Conservation (phyloP, 2,113 vertebrate species). For the Pollachius pollachius region DNA sequence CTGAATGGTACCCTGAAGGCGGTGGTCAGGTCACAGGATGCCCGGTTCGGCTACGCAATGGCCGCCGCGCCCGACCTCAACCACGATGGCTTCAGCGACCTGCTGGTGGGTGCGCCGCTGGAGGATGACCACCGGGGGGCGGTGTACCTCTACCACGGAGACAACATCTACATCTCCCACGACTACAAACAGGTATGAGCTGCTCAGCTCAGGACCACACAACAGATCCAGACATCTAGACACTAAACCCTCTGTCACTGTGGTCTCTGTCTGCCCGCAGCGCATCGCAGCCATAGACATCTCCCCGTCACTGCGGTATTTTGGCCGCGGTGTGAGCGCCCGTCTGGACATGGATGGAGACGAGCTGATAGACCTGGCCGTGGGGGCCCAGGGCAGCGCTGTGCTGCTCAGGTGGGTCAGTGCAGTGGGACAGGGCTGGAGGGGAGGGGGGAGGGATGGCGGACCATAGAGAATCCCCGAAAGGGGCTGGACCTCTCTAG, state of each 20-base stretch:
- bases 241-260: background rate
- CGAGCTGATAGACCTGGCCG: slow-evolving; percentile 84
- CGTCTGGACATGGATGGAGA: slow-evolving; percentile 86
- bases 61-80: slow-evolving; percentile 83
- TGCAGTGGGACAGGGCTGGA: background rate
- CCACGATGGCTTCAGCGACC: slow-evolving; percentile 83
- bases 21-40: slow-evolving; percentile 78
- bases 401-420: slow-evolving; percentile 83
- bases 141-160: slow-evolving; percentile 85
- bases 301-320: slow-evolving; percentile 80
- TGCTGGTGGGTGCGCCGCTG: slow-evolving; percentile 86
- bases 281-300: slow-evolving; percentile 79
- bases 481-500: too few relatives aligned
- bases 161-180: slow-evolving; percentile 72
- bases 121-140: slow-evolving; percentile 91
- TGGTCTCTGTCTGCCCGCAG: slow-evolving; percentile 56
- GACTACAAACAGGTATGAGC: slow-evolving; percentile 77
- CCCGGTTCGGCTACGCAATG: slow-evolving; percentile 88
- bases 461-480: too few relatives aligned
- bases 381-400: slow-evolving; percentile 87
- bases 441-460: background rate
- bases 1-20: slow-evolving; percentile 79
- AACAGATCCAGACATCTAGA: background rate
- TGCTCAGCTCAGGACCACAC: background rate
- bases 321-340: slow-evolving; percentile 89